Evolutionary conservation across 2,113 vertebrate species (phyloP).

Genomic region (Phoxinus phoxinus): DNA sequence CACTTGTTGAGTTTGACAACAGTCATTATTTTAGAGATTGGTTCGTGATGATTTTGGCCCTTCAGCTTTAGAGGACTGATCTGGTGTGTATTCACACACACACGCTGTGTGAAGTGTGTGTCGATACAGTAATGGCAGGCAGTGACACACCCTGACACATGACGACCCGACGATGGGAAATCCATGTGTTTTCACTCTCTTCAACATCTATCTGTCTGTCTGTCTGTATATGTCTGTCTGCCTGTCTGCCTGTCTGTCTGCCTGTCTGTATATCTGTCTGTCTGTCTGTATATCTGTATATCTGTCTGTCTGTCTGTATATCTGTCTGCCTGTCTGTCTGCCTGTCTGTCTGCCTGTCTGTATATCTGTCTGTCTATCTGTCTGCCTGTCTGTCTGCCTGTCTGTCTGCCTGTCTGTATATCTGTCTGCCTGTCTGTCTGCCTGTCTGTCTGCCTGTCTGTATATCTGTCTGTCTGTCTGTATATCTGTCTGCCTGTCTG

Average conservation of each 20-base stretch:
- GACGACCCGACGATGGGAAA: slow-evolving; percentile 80
- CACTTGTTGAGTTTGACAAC: background rate
- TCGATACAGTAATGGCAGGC: slow-evolving; percentile 78
- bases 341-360: too few relatives aligned
- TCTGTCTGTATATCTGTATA: too few relatives aligned
- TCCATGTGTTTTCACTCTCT: slow-evolving; percentile 66
- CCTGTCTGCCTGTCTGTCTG: rapidly evolving
- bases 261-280: too few relatives aligned
- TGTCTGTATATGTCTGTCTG: rapidly evolving
- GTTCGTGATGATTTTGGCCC: background rate
- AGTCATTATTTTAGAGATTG: background rate
- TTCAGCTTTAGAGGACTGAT: slow-evolving; percentile 10
- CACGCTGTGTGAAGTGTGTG: slow-evolving; percentile 75
- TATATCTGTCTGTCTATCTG: too few relatives aligned
- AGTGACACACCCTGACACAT: slow-evolving; percentile 79
- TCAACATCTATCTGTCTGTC: slow-evolving; percentile 1
- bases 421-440: too few relatives aligned
- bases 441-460: too few relatives aligned
- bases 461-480: too few relatives aligned
- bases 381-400: too few relatives aligned
- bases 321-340: too few relatives aligned
- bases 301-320: too few relatives aligned
- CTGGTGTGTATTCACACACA: slow-evolving; percentile 68
- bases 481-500: too few relatives aligned
- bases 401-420: rapidly evolving